A percentile compares a stretch with the other conserved stretches of the same genome.
These are phyloP conservation scores for Drosophila azteca DNA, from an alignment of 1,140 invertebrate species.

Conservation along the genomic window DNA sequence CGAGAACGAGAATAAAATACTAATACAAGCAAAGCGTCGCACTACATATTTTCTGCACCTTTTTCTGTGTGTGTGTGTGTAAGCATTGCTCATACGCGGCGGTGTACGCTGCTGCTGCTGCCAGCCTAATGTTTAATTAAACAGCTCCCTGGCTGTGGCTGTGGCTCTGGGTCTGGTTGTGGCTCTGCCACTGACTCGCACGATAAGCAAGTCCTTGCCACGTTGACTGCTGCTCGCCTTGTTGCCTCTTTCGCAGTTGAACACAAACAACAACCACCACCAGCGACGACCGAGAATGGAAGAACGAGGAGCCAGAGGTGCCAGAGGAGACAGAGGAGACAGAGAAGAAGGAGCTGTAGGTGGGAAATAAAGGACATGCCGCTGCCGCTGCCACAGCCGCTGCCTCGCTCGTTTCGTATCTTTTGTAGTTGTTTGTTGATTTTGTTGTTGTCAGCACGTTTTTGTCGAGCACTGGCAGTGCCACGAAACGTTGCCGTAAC, in stretches of 20 bases:
- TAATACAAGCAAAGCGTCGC: no score
- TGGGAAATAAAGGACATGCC: not conserved
- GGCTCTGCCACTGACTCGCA: conserved; percentile 15
- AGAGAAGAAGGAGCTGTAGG: not conserved
- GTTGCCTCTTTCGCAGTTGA: not conserved
- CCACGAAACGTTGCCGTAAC: not conserved
- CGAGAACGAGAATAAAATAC: not conserved
- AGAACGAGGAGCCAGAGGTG: not conserved
- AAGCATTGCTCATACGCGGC: conserved; percentile 33
- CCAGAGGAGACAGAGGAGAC: no score
- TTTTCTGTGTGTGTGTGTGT: no score
- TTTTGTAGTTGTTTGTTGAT: conserved; percentile 52
- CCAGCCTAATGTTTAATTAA: conserved; percentile 59
- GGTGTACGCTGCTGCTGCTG: conserved; percentile 18
- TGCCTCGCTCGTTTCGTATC: conserved; percentile 2
- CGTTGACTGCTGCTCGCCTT: conserved; percentile 10
- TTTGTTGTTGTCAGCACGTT: conserved; percentile 64
- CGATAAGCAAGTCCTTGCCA: conserved; percentile 49
- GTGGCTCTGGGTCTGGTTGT: no score
- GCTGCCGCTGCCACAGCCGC: no score
- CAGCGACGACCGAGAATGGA: no score
- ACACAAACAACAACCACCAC: no score
- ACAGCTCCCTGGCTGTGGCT: conserved; percentile 34
- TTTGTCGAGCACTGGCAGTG: conserved; percentile 19
- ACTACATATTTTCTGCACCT: not conserved